Percentiles rank a stretch among this genome's conserved stretches.
These are phyloP conservation scores for Ptilonorhynchus violaceus DNA, from an alignment of 2,113 vertebrate genomes.

Conservation along the genomic window DNA sequence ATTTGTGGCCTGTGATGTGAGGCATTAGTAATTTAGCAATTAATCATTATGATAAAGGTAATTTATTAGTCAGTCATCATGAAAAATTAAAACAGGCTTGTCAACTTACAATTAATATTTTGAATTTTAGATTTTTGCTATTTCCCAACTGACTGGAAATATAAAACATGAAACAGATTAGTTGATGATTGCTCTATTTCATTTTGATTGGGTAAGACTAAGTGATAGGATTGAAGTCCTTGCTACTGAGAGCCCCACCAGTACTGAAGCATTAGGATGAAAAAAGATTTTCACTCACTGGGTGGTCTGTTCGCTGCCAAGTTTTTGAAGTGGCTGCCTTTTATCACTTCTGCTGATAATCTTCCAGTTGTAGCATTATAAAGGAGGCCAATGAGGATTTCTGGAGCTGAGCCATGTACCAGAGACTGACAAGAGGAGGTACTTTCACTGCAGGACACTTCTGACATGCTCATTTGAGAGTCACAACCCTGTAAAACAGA, in stretches of 20 bases:
- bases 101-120: conserved; percentile 75
- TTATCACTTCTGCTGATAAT: conserved; percentile 97
- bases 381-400: conserved; percentile 93
- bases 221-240: conserved; percentile 62
- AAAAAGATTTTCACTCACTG: conserved; percentile 86
- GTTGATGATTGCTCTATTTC: conserved; percentile 66
- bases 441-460: conserved; percentile 91
- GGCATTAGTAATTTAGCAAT: conserved; percentile 65
- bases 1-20: conserved; percentile 51
- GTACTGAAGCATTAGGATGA: conserved; percentile 63
- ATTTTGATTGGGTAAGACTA: conserved; percentile 60
- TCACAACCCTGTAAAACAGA: conserved; percentile 85
- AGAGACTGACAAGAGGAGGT: conserved; percentile 92
- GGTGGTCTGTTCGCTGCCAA: conserved; percentile 96
- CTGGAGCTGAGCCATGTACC: conserved; percentile 87
- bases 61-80: conserved; percentile 72
- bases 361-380: conserved; percentile 98
- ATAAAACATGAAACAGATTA: conserved; percentile 75
- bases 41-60: conserved; percentile 67
- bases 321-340: conserved; percentile 99
- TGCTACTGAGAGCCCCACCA: conserved; percentile 26
- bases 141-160: conserved; percentile 72
- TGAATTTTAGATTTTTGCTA: conserved; percentile 74
- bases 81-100: conserved; percentile 73
- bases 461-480: conserved; percentile 92